These are phyloP conservation scores for Ceyx erithaca DNA, from an alignment of 2,797 vertebrate species.

Conservation along the genomic window DNA sequence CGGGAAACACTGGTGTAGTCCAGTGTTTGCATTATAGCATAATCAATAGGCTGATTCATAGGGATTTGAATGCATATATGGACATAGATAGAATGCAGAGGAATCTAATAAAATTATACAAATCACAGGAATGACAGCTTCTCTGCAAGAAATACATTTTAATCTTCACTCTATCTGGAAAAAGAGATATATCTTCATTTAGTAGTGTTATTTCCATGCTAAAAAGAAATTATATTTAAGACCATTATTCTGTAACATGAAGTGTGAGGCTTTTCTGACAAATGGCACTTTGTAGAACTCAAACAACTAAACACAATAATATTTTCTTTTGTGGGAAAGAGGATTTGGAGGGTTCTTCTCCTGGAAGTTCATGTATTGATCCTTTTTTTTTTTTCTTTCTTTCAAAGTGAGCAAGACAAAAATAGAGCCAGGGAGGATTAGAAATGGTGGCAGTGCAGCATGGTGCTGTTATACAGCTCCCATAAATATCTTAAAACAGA, in stretches of 20 bases:
- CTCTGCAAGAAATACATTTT: background rate
- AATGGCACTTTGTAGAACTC: background rate
- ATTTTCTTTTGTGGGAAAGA: background rate
- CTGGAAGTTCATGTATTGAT: background rate
- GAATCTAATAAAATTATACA: background rate
- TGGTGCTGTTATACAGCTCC: background rate
- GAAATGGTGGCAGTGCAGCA: background rate
- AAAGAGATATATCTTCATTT: background rate
- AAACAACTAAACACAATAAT: background rate
- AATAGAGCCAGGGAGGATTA: background rate
- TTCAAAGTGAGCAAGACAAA: background rate
- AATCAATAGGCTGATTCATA: background rate
- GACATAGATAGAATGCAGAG: background rate
- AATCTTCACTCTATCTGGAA: background rate
- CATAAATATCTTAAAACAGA: background rate
- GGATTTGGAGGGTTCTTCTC: background rate
- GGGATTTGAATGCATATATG: background rate
- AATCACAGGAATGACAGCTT: background rate
- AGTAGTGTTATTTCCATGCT: background rate
- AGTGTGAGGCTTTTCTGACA: background rate
- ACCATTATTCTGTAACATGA: background rate
- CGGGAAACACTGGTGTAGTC: background rate
- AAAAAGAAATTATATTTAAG: background rate
- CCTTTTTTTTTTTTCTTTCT: background rate
- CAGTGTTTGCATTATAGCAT: background rate